Evolutionary conservation across 64 coral and sea anemone genomes (phyloP).

Genomic region (Catalaphyllia jardinei): DNA sequence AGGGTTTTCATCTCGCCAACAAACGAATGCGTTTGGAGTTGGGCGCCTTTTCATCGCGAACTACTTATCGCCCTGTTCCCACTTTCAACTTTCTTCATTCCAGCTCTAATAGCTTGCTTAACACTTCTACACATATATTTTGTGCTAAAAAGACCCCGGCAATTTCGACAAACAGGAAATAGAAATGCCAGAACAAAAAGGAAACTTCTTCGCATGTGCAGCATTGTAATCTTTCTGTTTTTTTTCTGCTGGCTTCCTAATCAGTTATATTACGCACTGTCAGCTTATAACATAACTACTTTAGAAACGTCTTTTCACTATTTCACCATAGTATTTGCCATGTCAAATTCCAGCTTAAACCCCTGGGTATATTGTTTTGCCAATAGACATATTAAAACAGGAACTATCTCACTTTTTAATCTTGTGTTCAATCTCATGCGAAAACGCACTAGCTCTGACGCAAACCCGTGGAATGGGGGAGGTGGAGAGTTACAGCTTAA

Average conservation of each 20-base stretch:
- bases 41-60: too few relatives aligned
- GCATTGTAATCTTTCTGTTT: conserved; percentile 8
- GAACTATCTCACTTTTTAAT: too few relatives aligned
- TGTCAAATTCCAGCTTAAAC: conserved; percentile 27
- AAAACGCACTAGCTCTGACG: too few relatives aligned
- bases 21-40: too few relatives aligned
- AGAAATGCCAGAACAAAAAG: conserved; percentile 1
- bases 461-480: too few relatives aligned
- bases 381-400: background rate
- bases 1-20: too few relatives aligned
- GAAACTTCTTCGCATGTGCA: conserved; percentile 53
- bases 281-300: conserved; percentile 28
- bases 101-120: conserved; percentile 39
- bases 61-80: background rate
- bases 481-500: too few relatives aligned
- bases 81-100: conserved; percentile 46
- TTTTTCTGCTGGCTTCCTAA: conserved; percentile 63
- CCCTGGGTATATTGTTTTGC: conserved; percentile 18
- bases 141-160: background rate
- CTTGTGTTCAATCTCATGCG: too few relatives aligned
- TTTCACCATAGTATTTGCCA: conserved; percentile 5
- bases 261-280: conserved; percentile 38
- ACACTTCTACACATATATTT: conserved; percentile 55
- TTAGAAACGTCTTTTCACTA: background rate
- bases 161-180: background rate